Evolutionary conservation across 1,140 invertebrate genomes (phyloP), one percentile per base, ranked within the genome.

Genomic region (Zaprionus gabonicus): DNA sequence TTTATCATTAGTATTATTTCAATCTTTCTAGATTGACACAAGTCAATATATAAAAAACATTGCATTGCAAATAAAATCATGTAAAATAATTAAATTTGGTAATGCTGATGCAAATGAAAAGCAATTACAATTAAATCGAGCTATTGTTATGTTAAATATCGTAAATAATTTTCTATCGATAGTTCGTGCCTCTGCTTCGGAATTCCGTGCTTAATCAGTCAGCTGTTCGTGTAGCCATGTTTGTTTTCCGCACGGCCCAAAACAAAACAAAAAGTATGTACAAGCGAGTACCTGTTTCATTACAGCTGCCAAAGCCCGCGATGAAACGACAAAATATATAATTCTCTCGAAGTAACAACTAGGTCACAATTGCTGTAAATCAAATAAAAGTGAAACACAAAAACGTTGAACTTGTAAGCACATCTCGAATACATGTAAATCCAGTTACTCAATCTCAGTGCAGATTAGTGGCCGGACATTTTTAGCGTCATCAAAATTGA

Each of bases 371-470:
- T 13, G 41, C 15, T 31, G 15, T 56, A 71, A 71, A 62, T 67
- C 70, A 4, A 70, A 67, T 10, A 55, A 74, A 71, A 78, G 76
- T 69, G 31, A 56, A 25, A 59, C 23, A 66, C 15, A 67, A 60
- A 51, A 41, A 36, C 36, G 20, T 60, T 27, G 60, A 65, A 57
- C 41, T 78, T 49, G 76, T 78, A 78, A 78, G 76, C 72, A 76
- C 72, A 76, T 71, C 73, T 78, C 71, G 60, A 75, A 78, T 78
- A 68, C 38, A 78, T 78, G 44, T 49, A 68, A 51, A 23, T 66
- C 72, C 60, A 70, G 76, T 65, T 66, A 76, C 76, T 78, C 72
- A 71, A 46, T 78, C 76, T 78, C 76, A 78, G 76, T 76, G 76
- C 34, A 76, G 76, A 78, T 78, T 78, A 78, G 76, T 78, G 62